Percentiles rank a stretch among this genome's conserved stretches.
phyloP scores from a whole-genome alignment of 2,888 invertebrate genomes.

The Agrochola lota region DNA sequence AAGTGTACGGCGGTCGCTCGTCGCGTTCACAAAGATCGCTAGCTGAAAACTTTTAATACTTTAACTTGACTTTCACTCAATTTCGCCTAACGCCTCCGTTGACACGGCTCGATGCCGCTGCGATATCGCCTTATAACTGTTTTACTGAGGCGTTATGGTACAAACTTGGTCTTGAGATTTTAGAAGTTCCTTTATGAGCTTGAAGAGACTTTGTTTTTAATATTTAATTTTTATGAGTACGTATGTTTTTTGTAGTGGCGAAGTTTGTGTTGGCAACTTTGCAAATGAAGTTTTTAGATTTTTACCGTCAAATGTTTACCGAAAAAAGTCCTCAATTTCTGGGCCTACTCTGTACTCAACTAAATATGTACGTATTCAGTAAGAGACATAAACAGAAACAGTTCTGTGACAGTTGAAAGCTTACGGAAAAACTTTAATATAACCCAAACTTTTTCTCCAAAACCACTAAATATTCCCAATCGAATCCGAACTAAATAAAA shows the following conservation, averaged over 20 bases:
- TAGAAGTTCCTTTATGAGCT: conserved; percentile 2
- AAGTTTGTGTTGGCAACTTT: neutral
- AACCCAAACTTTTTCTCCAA: conserved; percentile 15
- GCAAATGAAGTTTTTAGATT: neutral
- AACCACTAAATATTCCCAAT: conserved; percentile 45
- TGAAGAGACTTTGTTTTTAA: conserved; percentile 1
- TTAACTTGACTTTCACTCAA: conserved; percentile 90
- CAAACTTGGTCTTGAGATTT: conserved; percentile 64
- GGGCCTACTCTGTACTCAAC: neutral
- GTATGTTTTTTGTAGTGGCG: neutral
- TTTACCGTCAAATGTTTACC: neutral
- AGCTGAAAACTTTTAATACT: conserved; percentile 90
- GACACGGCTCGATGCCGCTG: conserved; percentile 82
- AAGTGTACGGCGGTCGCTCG: conserved; percentile 71
- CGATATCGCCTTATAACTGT: conserved; percentile 83
- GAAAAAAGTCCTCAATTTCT: too few relatives aligned
- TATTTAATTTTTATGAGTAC: conserved; percentile 10
- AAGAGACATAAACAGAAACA: neutral
- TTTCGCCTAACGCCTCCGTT: conserved; percentile 87
- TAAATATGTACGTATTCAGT: too few relatives aligned
- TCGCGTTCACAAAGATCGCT: conserved; percentile 84
- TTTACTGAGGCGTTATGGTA: conserved; percentile 72
- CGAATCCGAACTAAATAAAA: conserved; percentile 62
- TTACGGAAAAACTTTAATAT: conserved; percentile 1
- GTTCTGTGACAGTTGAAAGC: neutral